A percentile compares a stretch with the other conserved stretches of the same genome.
Conservation (phyloP, 23 tunicate genomes). For the Corella eumyota region DNA sequence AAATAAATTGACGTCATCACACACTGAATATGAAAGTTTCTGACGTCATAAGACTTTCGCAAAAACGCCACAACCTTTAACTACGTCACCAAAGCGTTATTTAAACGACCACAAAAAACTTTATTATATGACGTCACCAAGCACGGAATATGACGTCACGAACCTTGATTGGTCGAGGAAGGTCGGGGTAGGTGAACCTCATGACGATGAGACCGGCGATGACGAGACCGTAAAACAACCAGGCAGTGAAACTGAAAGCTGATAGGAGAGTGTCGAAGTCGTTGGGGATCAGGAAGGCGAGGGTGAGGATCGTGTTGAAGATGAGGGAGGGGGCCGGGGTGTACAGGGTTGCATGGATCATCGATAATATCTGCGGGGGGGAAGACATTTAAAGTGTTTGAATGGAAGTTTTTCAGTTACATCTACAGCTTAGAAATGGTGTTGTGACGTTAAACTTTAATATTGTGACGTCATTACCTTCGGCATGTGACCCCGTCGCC, state of each 20-base stretch:
- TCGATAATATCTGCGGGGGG: constrained; percentile 30
- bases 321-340: constrained; percentile 60
- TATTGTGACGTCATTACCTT: no score
- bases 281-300: constrained; percentile 46
- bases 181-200: constrained; percentile 23
- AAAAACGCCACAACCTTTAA: no score
- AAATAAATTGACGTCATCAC: no score
- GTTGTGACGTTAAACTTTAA: no score
- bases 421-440: no score
- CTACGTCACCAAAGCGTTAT: no score
- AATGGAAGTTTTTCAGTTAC: no score
- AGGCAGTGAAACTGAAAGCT: constrained; percentile 57
- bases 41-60: no score
- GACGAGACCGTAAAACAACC: constrained; percentile 59
- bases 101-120: no score
- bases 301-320: constrained; percentile 6
- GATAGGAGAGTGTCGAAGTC: constrained; percentile 56
- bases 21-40: no score
- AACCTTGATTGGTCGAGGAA: constrained; percentile 53
- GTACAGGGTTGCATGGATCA: constrained; percentile 39
- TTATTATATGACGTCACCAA: no score
- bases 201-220: constrained; percentile 48
- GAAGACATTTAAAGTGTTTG: not conserved
- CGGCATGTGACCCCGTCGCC: constrained; percentile 45
- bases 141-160: no score